Percentiles rank a stretch among this genome's conserved stretches.
Conservation (phyloP, 2,797 vertebrate species). For the Capromys pilorides region DNA sequence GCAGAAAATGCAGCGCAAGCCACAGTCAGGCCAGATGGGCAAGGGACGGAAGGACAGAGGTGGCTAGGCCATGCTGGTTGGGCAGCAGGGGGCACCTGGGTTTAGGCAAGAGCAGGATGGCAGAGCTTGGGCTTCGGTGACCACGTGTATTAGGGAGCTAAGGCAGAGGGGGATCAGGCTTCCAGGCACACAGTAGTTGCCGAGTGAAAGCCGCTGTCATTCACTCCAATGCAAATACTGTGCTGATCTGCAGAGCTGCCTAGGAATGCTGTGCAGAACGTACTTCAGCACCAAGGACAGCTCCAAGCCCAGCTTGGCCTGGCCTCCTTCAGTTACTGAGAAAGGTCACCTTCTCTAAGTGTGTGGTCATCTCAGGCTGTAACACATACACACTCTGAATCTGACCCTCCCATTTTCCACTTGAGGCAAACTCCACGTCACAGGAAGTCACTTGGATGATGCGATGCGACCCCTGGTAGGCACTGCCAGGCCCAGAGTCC, state of each 20-base stretch:
- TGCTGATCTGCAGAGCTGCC: background rate
- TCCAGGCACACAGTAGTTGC: background rate
- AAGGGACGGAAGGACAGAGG: background rate
- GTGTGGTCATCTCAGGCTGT: too few species aligned
- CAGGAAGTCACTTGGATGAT: background rate
- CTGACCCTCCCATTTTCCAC: background rate
- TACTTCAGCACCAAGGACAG: conserved; percentile 63
- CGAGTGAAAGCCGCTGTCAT: background rate
- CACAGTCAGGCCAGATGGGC: background rate
- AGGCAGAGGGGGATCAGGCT: background rate
- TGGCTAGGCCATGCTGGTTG: background rate
- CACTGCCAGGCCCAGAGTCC: background rate
- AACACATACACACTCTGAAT: background rate
- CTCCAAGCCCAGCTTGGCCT: fast-evolving
- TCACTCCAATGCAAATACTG: background rate
- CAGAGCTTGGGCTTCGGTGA: background rate
- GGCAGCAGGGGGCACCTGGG: background rate
- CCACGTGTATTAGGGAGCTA: background rate
- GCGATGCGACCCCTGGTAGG: background rate
- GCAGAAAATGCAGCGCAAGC: background rate
- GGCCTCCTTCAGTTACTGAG: fast-evolving
- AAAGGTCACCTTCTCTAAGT: fast-evolving
- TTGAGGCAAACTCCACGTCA: background rate
- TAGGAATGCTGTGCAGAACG: too few species aligned
- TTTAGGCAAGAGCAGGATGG: background rate